Evolutionary conservation across 2,113 vertebrate genomes (phyloP).

Genomic region (Herpailurus yagouaroundi): DNA sequence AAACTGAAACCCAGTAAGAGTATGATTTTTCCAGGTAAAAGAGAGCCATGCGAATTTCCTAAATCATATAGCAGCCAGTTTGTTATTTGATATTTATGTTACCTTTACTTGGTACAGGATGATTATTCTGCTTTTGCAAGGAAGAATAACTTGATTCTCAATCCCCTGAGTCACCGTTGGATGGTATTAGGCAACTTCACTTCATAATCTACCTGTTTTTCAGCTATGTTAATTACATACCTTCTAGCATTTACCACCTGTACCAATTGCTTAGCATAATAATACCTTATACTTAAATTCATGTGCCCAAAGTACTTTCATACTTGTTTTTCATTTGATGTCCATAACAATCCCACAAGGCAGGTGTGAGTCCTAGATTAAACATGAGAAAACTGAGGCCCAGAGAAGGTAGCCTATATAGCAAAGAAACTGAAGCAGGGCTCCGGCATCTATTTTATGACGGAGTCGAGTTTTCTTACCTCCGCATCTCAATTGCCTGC

Average conservation of each 20-base stretch:
- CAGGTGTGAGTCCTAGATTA: constrained; percentile 49
- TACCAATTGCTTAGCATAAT: constrained; percentile 59
- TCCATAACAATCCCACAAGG: not conserved
- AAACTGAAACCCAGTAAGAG: not conserved
- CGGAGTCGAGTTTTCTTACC: not conserved
- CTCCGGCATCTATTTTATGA: not conserved
- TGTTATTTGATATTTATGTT: constrained; percentile 34
- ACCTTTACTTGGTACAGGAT: not conserved
- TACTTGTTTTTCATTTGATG: constrained; percentile 57
- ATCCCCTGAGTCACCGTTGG: not conserved
- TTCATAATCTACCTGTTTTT: constrained; percentile 60
- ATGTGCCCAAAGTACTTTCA: constrained; percentile 41
- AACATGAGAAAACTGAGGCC: not conserved
- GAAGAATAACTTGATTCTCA: not conserved
- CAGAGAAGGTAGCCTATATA: not conserved
- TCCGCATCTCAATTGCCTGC: not conserved
- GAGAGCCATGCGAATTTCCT: not conserved
- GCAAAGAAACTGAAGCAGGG: not conserved
- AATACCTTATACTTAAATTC: constrained; percentile 51
- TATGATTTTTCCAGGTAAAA: not conserved
- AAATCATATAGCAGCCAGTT: not conserved
- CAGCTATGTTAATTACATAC: constrained; percentile 65
- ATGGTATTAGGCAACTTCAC: constrained; percentile 1
- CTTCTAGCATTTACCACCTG: constrained; percentile 56
- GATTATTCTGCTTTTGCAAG: not conserved